A percentile compares a stretch with the other conserved stretches of the same genome.
These are phyloP conservation scores for Mobula hypostoma DNA, from an alignment of 2,113 vertebrate genomes.

Conservation along the genomic window DNA sequence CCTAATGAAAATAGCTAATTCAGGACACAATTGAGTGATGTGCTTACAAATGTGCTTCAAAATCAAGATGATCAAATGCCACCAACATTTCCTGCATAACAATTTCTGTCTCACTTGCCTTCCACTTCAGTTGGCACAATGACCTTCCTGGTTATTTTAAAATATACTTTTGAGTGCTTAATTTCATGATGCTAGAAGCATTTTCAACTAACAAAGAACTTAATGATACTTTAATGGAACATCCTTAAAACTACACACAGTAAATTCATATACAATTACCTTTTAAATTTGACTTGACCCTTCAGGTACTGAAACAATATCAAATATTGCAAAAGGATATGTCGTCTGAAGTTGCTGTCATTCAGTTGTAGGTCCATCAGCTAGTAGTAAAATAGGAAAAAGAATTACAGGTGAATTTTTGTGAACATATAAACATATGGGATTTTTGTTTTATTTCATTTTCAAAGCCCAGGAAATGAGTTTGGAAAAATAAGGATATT, in stretches of 20 bases:
- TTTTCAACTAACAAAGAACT: neutral
- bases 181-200: neutral
- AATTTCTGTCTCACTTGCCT: neutral
- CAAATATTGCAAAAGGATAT: conserved; percentile 92
- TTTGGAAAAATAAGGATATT: neutral
- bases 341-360: conserved; percentile 93
- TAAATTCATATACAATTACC: conserved; percentile 54
- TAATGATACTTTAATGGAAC: neutral
- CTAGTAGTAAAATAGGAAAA: conserved; percentile 53
- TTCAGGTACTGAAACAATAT: conserved; percentile 97
- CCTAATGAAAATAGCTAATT: neutral
- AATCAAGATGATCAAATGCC: neutral
- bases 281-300: conserved; percentile 98
- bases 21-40: too few relatives aligned
- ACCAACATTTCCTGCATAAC: neutral
- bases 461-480: neutral
- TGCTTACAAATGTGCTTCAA: neutral
- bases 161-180: neutral
- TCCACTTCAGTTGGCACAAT: neutral
- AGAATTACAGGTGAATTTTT: conserved; percentile 1
- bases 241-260: neutral
- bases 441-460: neutral
- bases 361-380: conserved; percentile 97
- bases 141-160: neutral
- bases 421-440: neutral